phyloP scores from a whole-genome alignment of 2,113 vertebrate genomes.

The Protomyctophum bolini region DNA sequence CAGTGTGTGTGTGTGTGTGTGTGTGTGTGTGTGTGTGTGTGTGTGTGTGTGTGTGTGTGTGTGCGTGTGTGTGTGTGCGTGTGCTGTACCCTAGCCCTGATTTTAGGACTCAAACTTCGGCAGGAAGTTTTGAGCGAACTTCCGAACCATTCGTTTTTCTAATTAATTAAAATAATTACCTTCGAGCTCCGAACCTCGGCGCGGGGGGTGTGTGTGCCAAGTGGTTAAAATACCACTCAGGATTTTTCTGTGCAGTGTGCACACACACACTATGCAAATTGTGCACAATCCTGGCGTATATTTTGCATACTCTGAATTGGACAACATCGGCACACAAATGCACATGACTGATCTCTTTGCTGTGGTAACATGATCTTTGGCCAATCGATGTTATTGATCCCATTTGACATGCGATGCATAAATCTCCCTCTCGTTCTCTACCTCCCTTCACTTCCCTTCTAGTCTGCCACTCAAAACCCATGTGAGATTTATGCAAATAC shows the following conservation, averaged over 20 bases:
- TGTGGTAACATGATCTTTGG: not conserved
- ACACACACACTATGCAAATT: constrained; percentile 55
- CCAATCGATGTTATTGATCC: constrained; percentile 37
- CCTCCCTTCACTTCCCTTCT: not conserved
- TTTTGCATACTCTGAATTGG: constrained; percentile 36
- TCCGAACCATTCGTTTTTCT: too few relatives aligned
- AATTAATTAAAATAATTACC: too few relatives aligned
- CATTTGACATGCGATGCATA: not conserved
- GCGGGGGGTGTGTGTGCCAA: too few relatives aligned
- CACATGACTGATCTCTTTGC: constrained; percentile 1
- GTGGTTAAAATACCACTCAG: too few relatives aligned
- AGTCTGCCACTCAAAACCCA: constrained; percentile 14
- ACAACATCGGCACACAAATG: constrained; percentile 18
- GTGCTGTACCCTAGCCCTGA: not conserved
- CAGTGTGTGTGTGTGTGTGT: not conserved
- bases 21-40: not conserved
- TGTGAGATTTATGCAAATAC: constrained; percentile 65
- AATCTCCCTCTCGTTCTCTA: constrained; percentile 7
- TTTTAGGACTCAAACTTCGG: too few relatives aligned
- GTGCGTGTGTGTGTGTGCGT: not conserved
- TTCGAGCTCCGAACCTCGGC: too few relatives aligned
- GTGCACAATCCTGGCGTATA: constrained; percentile 7
- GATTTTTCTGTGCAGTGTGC: too few relatives aligned
- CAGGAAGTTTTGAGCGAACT: too few relatives aligned
- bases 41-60: constrained; percentile 4